A percentile compares a stretch with the other conserved stretches of the same genome.
Evolutionary conservation across 2,888 invertebrate genomes (phyloP).

Genomic region (Lapara coniferarum): DNA sequence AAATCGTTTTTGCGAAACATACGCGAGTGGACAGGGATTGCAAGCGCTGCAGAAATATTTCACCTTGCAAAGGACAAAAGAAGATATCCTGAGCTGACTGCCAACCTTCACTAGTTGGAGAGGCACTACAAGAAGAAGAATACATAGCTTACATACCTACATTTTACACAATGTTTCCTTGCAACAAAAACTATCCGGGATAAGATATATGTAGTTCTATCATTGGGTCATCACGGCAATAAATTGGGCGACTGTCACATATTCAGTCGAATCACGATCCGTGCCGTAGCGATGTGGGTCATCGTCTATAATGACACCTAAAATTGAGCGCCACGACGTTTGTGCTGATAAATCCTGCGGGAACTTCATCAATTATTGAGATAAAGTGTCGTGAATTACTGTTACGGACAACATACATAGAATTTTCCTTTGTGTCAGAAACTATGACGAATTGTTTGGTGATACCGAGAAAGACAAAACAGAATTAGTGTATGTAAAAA

Average conservation of each 20-base stretch:
- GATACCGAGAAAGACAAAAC: too few species aligned
- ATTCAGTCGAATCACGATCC: conserved; percentile 12
- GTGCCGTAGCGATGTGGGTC: conserved; percentile 9
- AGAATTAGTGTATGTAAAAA: too few species aligned
- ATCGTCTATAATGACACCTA: conserved; percentile 14
- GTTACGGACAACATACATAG: not conserved
- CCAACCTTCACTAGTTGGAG: too few species aligned
- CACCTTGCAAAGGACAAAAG: too few species aligned
- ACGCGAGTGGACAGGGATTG: too few species aligned
- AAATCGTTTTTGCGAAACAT: too few species aligned
- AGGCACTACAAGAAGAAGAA: too few species aligned
- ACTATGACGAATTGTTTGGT: too few species aligned
- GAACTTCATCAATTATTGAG: conserved; percentile 12
- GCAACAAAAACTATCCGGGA: not conserved
- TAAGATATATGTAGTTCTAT: not conserved
- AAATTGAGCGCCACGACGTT: not conserved
- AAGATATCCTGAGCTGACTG: too few species aligned
- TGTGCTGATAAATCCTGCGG: conserved; percentile 2
- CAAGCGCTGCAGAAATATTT: too few species aligned
- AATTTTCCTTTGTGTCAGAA: not conserved
- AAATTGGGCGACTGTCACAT: conserved; percentile 14
- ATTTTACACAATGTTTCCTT: not conserved
- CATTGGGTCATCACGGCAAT: conserved; percentile 16
- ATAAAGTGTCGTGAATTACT: not conserved
- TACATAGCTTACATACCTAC: too few species aligned